Conservation (phyloP, 2,113 vertebrate genomes). For the Leucopsar rothschildi region DNA sequence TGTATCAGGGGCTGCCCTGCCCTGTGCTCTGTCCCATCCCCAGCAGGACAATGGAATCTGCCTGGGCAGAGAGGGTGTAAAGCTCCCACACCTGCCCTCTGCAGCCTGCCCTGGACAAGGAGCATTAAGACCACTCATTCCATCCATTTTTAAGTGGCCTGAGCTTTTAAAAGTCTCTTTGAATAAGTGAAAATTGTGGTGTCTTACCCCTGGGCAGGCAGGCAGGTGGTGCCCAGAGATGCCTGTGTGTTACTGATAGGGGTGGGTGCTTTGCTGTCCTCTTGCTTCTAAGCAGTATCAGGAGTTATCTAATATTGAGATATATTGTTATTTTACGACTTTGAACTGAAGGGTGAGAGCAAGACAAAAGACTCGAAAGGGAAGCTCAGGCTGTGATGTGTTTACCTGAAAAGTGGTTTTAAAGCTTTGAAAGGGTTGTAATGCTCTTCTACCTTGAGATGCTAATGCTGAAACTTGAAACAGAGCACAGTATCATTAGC, state of each 20-base stretch:
- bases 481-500: slow-evolving; percentile 18
- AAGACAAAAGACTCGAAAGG: slow-evolving; percentile 4
- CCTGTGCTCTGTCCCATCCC: rapidly evolving
- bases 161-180: neutral
- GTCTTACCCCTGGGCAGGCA: neutral
- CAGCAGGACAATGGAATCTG: neutral
- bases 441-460: slow-evolving; percentile 32
- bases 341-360: slow-evolving; percentile 1
- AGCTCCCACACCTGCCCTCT: neutral
- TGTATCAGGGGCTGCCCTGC: neutral
- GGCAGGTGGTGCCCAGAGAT: neutral
- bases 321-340: neutral
- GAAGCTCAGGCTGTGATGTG: neutral
- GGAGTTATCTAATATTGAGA: neutral
- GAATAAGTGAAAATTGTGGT: neutral
- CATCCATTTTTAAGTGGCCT: neutral
- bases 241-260: neutral
- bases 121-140: neutral
- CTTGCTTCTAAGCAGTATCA: neutral
- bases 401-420: neutral
- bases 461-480: slow-evolving; percentile 50
- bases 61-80: neutral
- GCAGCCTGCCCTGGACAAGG: neutral
- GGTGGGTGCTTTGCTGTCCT: neutral
- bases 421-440: slow-evolving; percentile 24